phyloP scores from a whole-genome alignment of 2,797 vertebrate genomes.

The Parauchenoglanis punctatus region DNA sequence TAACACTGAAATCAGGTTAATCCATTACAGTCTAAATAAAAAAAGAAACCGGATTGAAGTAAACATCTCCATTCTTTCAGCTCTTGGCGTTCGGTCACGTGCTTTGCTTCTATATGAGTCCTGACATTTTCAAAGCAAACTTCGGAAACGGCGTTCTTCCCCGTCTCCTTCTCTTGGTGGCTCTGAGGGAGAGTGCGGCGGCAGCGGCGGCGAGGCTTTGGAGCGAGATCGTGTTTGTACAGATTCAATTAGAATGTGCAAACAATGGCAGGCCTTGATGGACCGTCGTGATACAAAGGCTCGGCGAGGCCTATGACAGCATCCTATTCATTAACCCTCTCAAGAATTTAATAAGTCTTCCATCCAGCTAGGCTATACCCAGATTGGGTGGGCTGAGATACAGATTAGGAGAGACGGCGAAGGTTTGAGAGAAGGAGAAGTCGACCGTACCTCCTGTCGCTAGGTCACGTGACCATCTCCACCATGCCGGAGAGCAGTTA shows the following conservation, averaged over 20 bases:
- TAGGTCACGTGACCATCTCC: conserved; percentile 44
- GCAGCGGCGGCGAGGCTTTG: conserved; percentile 10
- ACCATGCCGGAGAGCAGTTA: conserved; percentile 47
- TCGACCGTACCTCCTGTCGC: conserved; percentile 6
- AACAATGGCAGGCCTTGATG: conserved; percentile 64
- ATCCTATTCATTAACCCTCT: conserved; percentile 61
- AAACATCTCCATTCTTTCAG: conserved; percentile 19
- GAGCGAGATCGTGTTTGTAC: conserved; percentile 61
- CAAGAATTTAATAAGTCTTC: conserved; percentile 57
- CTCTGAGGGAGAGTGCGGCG: conserved; percentile 10
- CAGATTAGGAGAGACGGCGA: conserved; percentile 44
- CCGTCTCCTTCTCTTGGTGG: not conserved
- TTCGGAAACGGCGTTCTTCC: conserved; percentile 31
- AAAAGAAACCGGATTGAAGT: conserved; percentile 24
- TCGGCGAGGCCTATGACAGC: conserved; percentile 55
- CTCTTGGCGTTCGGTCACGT: conserved; percentile 46
- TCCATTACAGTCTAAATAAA: conserved; percentile 13
- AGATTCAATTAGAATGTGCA: conserved; percentile 67
- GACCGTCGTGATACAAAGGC: conserved; percentile 53
- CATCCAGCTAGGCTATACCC: conserved; percentile 30
- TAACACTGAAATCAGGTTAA: conserved; percentile 24
- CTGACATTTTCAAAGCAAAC: conserved; percentile 52
- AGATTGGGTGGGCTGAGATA: conserved; percentile 41
- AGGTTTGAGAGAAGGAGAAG: conserved; percentile 12
- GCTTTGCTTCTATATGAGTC: conserved; percentile 43